A percentile compares a stretch with the other conserved stretches of the same genome.
Evolutionary conservation across 2,888 invertebrate species (phyloP).

Genomic region (Parascotia fuliginaria): DNA sequence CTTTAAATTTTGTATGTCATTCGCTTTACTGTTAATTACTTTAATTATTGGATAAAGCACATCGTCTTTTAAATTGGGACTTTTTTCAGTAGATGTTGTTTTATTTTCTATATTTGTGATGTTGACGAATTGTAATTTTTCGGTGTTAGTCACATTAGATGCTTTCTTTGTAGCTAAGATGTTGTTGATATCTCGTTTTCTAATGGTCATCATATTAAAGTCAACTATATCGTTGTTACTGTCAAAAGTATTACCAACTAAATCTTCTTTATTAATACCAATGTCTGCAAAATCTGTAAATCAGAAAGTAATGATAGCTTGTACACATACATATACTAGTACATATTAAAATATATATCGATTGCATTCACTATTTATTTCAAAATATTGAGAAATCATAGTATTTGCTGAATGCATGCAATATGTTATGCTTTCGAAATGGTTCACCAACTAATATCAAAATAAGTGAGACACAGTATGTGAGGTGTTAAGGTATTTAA

Average conservation of each 20-base stretch:
- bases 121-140: constrained; percentile 8
- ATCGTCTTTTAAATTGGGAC: constrained; percentile 34
- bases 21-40: constrained; percentile 58
- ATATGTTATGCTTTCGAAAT: too few relatives aligned
- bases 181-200: constrained; percentile 56
- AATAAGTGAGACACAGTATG: too few relatives aligned
- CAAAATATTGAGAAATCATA: too few relatives aligned
- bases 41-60: constrained; percentile 54
- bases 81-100: constrained; percentile 6
- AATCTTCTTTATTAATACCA: constrained; percentile 21
- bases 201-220: constrained; percentile 45
- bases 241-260: constrained; percentile 19
- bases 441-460: too few relatives aligned
- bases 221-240: constrained; percentile 32
- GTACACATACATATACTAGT: too few relatives aligned
- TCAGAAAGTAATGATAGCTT: not conserved
- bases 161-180: constrained; percentile 5
- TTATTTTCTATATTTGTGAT: not conserved
- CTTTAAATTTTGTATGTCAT: constrained; percentile 57
- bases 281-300: constrained; percentile 21
- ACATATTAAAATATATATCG: too few relatives aligned
- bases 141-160: constrained; percentile 1
- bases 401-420: too few relatives aligned
- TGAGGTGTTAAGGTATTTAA: too few relatives aligned
- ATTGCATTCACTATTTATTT: too few relatives aligned